Conservation (phyloP, 2,113 vertebrate genomes). For the Petroica traversi region DNA sequence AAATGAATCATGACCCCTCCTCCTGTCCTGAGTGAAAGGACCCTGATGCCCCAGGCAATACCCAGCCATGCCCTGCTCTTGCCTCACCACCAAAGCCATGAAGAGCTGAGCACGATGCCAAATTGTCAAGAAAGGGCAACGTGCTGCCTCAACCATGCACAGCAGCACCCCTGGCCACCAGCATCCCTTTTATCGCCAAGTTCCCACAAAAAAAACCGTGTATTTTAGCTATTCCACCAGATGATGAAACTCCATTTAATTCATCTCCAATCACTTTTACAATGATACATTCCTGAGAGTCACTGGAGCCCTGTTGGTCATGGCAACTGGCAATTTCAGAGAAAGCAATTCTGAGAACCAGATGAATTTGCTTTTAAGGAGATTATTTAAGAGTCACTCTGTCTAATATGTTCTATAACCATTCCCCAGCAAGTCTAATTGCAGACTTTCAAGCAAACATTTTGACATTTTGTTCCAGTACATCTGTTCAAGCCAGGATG, state of each 20-base stretch:
- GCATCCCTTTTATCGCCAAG: neutral
- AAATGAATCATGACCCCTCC: neutral
- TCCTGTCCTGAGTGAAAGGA: neutral
- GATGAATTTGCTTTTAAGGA: neutral
- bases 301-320: neutral
- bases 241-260: neutral
- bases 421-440: neutral
- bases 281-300: neutral
- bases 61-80: neutral
- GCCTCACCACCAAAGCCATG: neutral
- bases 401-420: neutral
- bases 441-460: neutral
- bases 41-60: neutral
- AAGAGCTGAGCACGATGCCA: neutral
- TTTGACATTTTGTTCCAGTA: neutral
- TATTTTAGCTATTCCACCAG: neutral
- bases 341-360: constrained; percentile 16
- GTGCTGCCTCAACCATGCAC: rapidly evolving
- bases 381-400: neutral
- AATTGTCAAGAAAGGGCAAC: rapidly evolving
- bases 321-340: neutral
- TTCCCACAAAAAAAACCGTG: neutral
- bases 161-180: rapidly evolving
- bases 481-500: neutral
- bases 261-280: neutral